phyloP scores from a whole-genome alignment of 2,797 vertebrate species.

The Coilia nasus region DNA sequence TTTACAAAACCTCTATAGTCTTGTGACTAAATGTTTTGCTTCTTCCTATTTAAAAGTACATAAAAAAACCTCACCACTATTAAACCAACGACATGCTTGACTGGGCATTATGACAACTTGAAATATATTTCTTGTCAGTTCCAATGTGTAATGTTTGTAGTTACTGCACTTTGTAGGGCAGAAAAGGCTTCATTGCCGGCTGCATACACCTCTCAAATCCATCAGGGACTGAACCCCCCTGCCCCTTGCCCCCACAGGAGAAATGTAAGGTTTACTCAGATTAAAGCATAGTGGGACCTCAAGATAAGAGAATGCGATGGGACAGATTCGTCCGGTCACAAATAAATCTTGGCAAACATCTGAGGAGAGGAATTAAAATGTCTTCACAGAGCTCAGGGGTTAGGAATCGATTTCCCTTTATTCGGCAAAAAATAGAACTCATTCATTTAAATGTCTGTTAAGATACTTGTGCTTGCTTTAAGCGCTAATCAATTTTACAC shows the following conservation, averaged over 20 bases:
- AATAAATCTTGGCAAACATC: constrained; percentile 37
- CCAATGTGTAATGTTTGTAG: too few relatives aligned
- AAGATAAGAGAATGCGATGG: not conserved
- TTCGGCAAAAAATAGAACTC: not conserved
- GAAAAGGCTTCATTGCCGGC: too few relatives aligned
- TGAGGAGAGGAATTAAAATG: constrained; percentile 50
- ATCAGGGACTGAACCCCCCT: not conserved
- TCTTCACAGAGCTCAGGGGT: not conserved
- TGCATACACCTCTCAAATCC: not conserved
- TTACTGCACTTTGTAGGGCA: too few relatives aligned
- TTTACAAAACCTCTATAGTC: too few relatives aligned
- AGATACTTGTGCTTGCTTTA: constrained; percentile 20
- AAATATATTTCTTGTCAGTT: too few relatives aligned
- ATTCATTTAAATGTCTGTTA: constrained; percentile 21
- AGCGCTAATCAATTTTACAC: constrained; percentile 23
- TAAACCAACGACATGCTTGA: too few relatives aligned
- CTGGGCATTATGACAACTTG: too few relatives aligned
- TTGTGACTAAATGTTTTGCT: too few relatives aligned
- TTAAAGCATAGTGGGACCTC: not conserved
- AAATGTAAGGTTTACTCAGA: constrained; percentile 5
- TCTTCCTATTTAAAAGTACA: too few relatives aligned
- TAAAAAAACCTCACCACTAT: too few relatives aligned
- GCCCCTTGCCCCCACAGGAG: not conserved
- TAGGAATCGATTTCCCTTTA: constrained; percentile 17
- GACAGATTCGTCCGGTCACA: not conserved